Evolutionary conservation across 2,113 vertebrate genomes (phyloP).

Genomic region (Cottus gobio): DNA sequence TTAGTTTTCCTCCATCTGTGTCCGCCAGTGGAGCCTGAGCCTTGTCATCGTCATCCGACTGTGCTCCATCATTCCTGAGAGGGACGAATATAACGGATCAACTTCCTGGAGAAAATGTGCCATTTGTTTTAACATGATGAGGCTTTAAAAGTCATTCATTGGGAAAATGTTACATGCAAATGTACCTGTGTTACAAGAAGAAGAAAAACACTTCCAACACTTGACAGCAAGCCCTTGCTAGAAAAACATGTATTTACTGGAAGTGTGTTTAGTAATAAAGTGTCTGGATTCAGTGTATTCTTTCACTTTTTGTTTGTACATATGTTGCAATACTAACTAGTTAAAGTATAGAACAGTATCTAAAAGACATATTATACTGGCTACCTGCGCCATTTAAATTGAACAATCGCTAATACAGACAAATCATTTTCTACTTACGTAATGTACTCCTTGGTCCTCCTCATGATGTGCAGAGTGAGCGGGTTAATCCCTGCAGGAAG

Average conservation of each 20-base stretch:
- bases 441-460: conserved; percentile 98
- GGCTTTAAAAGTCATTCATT: background rate
- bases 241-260: background rate
- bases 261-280: background rate
- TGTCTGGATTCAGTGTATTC: background rate
- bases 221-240: background rate
- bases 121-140: background rate
- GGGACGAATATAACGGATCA: conserved; percentile 27
- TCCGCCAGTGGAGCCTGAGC: conserved; percentile 88
- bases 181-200: too few relatives aligned
- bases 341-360: background rate
- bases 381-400: background rate
- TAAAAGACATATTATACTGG: background rate
- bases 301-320: background rate
- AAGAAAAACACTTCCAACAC: too few relatives aligned
- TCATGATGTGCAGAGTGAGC: conserved; percentile 98
- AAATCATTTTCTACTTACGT: conserved; percentile 83
- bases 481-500: conserved; percentile 98
- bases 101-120: conserved; percentile 27
- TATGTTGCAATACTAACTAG: background rate
- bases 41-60: conserved; percentile 98
- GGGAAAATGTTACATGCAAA: background rate
- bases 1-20: conserved; percentile 94
- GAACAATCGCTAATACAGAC: background rate
- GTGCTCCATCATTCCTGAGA: conserved; percentile 92